Conservation (phyloP, 1,140 invertebrate genomes). For the Polypedilum vanderplanki region DNA sequence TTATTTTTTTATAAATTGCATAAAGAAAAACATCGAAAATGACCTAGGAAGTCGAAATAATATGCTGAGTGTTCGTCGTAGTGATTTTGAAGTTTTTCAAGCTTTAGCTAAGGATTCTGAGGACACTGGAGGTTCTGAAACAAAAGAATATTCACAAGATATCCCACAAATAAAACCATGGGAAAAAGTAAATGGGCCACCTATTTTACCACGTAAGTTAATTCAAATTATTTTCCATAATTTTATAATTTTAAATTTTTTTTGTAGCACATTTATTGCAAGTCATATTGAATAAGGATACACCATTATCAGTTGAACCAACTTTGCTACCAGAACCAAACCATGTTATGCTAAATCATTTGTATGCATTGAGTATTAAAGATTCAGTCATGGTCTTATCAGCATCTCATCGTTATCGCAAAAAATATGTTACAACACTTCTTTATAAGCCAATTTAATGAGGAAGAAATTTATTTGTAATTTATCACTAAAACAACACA, state of each 20-base stretch:
- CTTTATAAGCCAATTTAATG: conserved; percentile 94
- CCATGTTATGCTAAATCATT: conserved; percentile 98
- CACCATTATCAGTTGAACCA: conserved; percentile 92
- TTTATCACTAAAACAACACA: no score
- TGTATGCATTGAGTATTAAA: conserved; percentile 99
- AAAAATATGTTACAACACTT: conserved; percentile 99
- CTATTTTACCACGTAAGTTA: conserved; percentile 71
- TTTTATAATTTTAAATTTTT: no score
- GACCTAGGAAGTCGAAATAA: conserved; percentile 87
- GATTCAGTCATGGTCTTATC: conserved; percentile 99
- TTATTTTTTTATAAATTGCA: conserved; percentile 40
- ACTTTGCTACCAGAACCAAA: conserved; percentile 97
- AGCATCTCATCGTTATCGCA: conserved; percentile 93
- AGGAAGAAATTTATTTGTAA: background rate
- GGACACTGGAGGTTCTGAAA: conserved; percentile 58
- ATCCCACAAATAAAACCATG: conserved; percentile 83
- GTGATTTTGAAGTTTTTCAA: conserved; percentile 97
- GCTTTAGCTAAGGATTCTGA: conserved; percentile 89
- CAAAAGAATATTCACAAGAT: conserved; percentile 82
- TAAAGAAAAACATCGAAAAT: conserved; percentile 81
- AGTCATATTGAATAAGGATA: conserved; percentile 99
- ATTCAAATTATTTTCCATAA: no score
- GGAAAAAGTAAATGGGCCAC: conserved; percentile 89
- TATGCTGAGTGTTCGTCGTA: conserved; percentile 81
- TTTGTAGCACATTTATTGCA: conserved; percentile 77